Evolutionary conservation across 2,888 invertebrate species (phyloP).

Genomic region (Tinea pellionella): DNA sequence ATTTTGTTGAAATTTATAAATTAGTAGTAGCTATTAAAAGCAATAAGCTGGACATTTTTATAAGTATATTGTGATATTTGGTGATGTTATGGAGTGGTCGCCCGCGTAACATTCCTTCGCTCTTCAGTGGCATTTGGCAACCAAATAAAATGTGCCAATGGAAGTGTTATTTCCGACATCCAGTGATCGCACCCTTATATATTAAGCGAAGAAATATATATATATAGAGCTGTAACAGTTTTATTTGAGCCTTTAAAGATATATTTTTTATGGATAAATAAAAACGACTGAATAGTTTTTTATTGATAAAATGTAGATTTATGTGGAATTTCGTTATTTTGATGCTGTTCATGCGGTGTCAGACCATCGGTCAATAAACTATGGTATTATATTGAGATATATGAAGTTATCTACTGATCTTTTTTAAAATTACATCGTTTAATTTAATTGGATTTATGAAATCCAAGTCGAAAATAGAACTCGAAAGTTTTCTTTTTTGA

Average conservation of each 20-base stretch:
- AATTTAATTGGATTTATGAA: conserved; percentile 54
- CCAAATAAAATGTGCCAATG: conserved; percentile 28
- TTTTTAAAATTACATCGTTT: conserved; percentile 8
- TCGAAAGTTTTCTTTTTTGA: conserved; percentile 58
- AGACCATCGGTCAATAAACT: conserved; percentile 54
- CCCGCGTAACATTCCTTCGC: conserved; percentile 6
- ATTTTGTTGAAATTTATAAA: no score
- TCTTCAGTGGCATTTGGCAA: neutral
- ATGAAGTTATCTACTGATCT: conserved; percentile 20
- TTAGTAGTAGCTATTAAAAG: no score
- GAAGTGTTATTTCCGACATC: conserved; percentile 28
- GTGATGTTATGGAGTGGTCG: neutral
- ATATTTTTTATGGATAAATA: conserved; percentile 66
- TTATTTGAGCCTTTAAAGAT: conserved; percentile 68
- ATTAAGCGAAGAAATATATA: conserved; percentile 28
- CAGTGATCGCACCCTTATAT: conserved; percentile 36
- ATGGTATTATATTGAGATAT: conserved; percentile 62
- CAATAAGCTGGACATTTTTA: no score
- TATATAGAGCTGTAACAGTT: conserved; percentile 44
- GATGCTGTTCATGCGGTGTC: conserved; percentile 28
- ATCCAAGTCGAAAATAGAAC: conserved; percentile 54
- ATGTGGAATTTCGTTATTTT: conserved; percentile 52
- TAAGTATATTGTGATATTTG: neutral
- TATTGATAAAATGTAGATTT: conserved; percentile 58
- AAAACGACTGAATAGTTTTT: conserved; percentile 68